phyloP scores from a whole-genome alignment of 2,797 vertebrate species.

The Tapirus indicus region DNA sequence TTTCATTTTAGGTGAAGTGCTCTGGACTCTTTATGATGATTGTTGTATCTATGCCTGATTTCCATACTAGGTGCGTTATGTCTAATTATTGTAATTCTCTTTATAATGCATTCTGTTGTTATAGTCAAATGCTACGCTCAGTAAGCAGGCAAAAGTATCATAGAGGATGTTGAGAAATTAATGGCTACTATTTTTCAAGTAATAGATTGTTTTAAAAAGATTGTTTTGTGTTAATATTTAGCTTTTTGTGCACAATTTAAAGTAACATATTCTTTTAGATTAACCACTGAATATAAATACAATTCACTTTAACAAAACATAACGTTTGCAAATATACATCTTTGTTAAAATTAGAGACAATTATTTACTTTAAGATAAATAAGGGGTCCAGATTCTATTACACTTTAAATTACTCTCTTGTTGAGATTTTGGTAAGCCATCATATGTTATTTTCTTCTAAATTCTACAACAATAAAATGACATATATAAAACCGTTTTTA shows the following conservation, averaged over 20 bases:
- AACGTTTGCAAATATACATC: background rate
- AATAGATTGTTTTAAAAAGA: background rate
- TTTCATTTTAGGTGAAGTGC: constrained; percentile 11
- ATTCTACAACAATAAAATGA: background rate
- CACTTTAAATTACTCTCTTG: background rate
- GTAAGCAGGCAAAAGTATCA: background rate
- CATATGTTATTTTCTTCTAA: background rate
- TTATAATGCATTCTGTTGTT: background rate
- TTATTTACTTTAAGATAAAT: background rate
- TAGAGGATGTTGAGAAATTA: background rate
- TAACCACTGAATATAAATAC: background rate
- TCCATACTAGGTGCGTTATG: background rate
- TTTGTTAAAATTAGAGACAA: background rate
- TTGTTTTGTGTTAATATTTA: background rate
- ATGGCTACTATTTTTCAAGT: background rate
- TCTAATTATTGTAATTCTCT: background rate
- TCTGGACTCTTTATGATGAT: background rate
- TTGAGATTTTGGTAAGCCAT: background rate
- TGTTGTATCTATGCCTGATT: background rate
- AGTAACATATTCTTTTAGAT: background rate
- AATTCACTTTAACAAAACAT: background rate
- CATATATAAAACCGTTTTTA: background rate
- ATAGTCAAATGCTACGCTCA: background rate
- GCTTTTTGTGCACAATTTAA: background rate
- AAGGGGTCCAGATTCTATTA: background rate